Base-by-base conservation (phyloP, 1,140 invertebrate species). In the Leptoteleia sp. region DNA sequence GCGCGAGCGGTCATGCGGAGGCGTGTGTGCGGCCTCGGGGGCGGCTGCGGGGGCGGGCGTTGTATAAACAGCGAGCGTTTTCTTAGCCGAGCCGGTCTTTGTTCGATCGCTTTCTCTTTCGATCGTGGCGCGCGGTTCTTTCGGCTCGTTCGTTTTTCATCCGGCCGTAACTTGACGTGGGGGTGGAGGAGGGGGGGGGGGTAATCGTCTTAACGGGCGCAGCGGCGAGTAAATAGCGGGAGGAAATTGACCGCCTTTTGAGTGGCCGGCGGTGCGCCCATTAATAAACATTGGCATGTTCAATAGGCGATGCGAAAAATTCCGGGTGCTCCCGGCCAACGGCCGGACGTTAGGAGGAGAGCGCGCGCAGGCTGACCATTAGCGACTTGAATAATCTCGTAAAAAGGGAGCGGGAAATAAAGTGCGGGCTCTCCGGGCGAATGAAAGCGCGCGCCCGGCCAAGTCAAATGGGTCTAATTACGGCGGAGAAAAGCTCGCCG, bases 211-310 rank as follows among this genome's bases (percentile, higher is more conserved):
- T 70, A 75, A 76, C 70, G 67, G 65, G 55, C 27, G 55, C 71
- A 45, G 16, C 45, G 67, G 68, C 67, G 76, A 77, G 76, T 76
- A 81, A 84, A 79, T 54, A 52, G 45, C 73, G 3, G 33, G 43
- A 42, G 67, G 55, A 83, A 84, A 82, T 81, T 65, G 76, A 82
- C 42, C 77, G 72, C 35, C 80, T 78, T 71, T 50, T 43, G 54
- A 64, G 61, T 6, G 31, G 22, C 57, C 33, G 72, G 50, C 31
- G 37, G 38, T 29, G 22, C 3, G 15, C 70, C 61, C 45, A 76
- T 81, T 84, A 81, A 84, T 79, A 81, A 84, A 79, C 27, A 83
- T 80, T 48, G 67, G 48, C 50, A 52, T 79, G 61, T 72, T 76
- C 80, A 73, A 79, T 83, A 40, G 50, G 50, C 22, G 22, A 25